A percentile compares a stretch with the other conserved stretches of the same genome.
Conservation (phyloP, 2,888 invertebrate species). For the Scaptomyza tumidula region DNA sequence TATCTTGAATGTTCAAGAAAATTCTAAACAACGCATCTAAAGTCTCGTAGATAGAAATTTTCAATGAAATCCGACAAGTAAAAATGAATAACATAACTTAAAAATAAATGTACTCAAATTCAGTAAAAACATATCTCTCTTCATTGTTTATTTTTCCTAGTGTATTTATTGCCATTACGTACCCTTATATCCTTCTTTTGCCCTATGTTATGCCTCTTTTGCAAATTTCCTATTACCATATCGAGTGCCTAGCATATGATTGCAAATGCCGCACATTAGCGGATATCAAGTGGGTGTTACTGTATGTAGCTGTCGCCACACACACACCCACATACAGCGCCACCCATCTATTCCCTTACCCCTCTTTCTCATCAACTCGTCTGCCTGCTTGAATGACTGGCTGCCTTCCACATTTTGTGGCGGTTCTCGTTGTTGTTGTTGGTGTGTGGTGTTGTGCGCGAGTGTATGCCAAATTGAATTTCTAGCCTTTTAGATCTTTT, state of each 20-base stretch:
- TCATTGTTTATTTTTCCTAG: background rate
- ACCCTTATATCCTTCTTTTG: conserved; percentile 2
- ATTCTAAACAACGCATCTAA: background rate
- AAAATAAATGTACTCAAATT: too few relatives aligned
- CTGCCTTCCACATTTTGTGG: conserved; percentile 19
- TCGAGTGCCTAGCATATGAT: conserved; percentile 73
- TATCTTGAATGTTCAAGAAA: too few relatives aligned
- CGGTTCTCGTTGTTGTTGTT: background rate
- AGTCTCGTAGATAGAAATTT: too few relatives aligned
- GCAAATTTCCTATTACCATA: conserved; percentile 42
- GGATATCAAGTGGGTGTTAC: conserved; percentile 80
- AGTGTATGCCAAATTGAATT: conserved; percentile 79
- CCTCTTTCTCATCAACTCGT: background rate
- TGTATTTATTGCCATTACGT: background rate
- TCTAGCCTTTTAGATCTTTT: conserved; percentile 79
- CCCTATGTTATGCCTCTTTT: background rate
- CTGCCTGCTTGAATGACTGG: conserved; percentile 2
- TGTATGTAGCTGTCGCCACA: conserved; percentile 65
- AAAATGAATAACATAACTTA: too few relatives aligned
- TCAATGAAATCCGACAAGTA: too few relatives aligned
- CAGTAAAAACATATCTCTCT: too few relatives aligned
- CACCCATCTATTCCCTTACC: background rate
- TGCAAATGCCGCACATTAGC: conserved; percentile 80
- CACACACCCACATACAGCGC: conserved; percentile 4
- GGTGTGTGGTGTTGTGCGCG: conserved; percentile 44